phyloP scores from a whole-genome alignment of 1,140 invertebrate genomes.

The Lepidostoma basale region DNA sequence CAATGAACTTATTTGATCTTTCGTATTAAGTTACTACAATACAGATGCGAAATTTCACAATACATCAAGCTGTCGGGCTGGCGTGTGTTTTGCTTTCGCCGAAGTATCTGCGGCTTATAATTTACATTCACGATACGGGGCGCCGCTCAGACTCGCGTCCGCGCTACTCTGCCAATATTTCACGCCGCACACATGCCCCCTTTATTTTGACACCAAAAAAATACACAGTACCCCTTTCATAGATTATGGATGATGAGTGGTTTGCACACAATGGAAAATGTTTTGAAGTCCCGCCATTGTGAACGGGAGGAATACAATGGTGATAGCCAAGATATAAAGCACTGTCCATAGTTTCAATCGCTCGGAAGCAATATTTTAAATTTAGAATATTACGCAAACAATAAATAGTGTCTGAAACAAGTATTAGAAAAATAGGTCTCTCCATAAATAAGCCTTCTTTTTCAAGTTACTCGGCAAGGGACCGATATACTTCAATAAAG shows the following conservation, averaged over 20 bases:
- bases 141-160: neutral
- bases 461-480: too few relatives aligned
- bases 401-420: too few relatives aligned
- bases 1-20: slow-evolving; percentile 4
- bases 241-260: slow-evolving; percentile 25
- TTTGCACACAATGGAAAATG: slow-evolving; percentile 19
- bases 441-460: too few relatives aligned
- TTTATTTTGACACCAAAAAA: slow-evolving; percentile 17
- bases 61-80: slow-evolving; percentile 38
- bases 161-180: slow-evolving; percentile 11
- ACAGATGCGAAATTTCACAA: slow-evolving; percentile 27
- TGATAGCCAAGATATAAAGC: slow-evolving; percentile 24
- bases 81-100: slow-evolving; percentile 19
- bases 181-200: slow-evolving; percentile 8
- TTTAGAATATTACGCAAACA: too few relatives aligned
- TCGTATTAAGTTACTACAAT: slow-evolving; percentile 17
- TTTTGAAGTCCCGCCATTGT: neutral
- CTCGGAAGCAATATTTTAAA: neutral
- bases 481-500: too few relatives aligned
- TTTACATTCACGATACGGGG: slow-evolving; percentile 37
- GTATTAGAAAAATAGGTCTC: too few relatives aligned
- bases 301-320: neutral
- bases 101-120: slow-evolving; percentile 34
- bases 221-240: neutral
- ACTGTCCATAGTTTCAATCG: slow-evolving; percentile 11